Evolutionary conservation across 2,113 vertebrate genomes (phyloP), one percentile per base, ranked within the genome.

Genomic region (Cettia cetti): DNA sequence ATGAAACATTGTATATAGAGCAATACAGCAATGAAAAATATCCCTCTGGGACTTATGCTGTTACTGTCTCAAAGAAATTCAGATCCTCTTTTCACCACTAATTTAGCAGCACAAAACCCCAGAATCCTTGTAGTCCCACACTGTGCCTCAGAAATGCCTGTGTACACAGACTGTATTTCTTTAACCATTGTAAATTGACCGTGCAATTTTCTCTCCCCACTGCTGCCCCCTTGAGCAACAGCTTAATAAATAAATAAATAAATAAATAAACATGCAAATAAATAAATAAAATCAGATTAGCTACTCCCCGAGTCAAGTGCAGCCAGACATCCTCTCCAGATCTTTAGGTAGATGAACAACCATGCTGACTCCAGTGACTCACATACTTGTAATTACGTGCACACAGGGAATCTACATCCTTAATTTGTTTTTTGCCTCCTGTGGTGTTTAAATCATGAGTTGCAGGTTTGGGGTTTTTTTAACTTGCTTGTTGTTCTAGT

Each of bases 361-460:
- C 9, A 28, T 89, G 89, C 91, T 95, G 94, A 95, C 86, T 91
- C 54, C 72, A 79, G 92, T 95, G 94, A 95, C 86, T 98, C 96
- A 95, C 89, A 94, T 52, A 68, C 86, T 97, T 92, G 78, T 91
- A 96, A 98, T 98, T 97, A 97, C 44, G 92, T 88, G 92, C 95
- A 93, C 94, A 72, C 76, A 71, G 95, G 96, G 89, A 94, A 93
- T 95, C 96, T 91, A 92, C 94, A 94, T 84, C 95, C 92, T 96
- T 95, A 91, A 65, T 98, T 98, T 98, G 97, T 95, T 96, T 98
- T 97, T 94, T 77, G 59, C 94, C 96, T 96, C 97, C 97, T 92
- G 95, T 85, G 91, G 97, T 96, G 96, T 91, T 94, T 91, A 97
- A 98, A 95, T 95, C 97, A 93, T 95, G 96, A 96, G 77, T 87